phyloP scores from a whole-genome alignment of 2,888 invertebrate species.

The Melanophora roralis region DNA sequence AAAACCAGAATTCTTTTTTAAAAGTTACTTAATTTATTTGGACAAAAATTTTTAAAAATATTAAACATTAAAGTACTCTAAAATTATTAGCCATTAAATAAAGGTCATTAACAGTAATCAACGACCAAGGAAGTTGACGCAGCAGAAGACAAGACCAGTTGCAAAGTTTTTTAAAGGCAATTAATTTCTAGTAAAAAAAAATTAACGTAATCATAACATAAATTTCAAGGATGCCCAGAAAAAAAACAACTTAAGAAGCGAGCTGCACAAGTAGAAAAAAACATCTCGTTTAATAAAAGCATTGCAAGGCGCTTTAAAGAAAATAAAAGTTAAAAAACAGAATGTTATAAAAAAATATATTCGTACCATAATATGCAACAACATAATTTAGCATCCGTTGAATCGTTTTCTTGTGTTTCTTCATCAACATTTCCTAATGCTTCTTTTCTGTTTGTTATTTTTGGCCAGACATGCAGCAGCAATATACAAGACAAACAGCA shows the following conservation, averaged over 20 bases:
- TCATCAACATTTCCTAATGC: conserved; percentile 40
- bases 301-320: background rate
- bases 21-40: no score
- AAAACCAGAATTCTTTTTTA: no score
- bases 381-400: conserved; percentile 57
- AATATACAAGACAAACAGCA: conserved; percentile 7
- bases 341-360: conserved; percentile 8
- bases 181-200: conserved; percentile 53
- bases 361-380: conserved; percentile 53
- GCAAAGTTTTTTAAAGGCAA: conserved; percentile 50
- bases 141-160: conserved; percentile 33
- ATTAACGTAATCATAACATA: conserved; percentile 42
- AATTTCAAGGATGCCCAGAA: conserved; percentile 21
- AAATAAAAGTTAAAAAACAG: background rate
- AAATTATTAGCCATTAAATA: conserved; percentile 6
- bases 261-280: background rate
- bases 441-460: conserved; percentile 33
- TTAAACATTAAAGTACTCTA: no score
- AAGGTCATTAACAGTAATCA: conserved; percentile 33
- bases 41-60: no score
- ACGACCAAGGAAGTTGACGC: conserved; percentile 24
- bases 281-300: background rate
- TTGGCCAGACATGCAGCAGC: conserved; percentile 6
- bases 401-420: conserved; percentile 21
- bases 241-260: background rate